Evolutionary conservation across 2,888 invertebrate genomes (phyloP).

Genomic region (Polietes domitor): DNA sequence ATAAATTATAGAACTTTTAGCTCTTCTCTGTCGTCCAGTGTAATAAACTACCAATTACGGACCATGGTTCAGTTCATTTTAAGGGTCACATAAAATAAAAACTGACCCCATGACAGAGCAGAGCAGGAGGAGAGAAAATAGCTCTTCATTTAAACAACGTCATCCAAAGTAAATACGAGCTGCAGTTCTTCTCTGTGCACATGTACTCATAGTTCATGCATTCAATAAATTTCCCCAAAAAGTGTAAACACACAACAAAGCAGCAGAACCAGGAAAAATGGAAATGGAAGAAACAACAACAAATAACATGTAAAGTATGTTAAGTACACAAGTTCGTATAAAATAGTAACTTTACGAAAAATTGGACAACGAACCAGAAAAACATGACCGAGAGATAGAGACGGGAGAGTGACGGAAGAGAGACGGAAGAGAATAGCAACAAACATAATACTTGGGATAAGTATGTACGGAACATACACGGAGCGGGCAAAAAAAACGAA

Average conservation of each 20-base stretch:
- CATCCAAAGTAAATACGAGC: conserved; percentile 30
- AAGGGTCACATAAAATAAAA: conserved; percentile 39
- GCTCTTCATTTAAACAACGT: conserved; percentile 32
- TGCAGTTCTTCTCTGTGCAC: neutral
- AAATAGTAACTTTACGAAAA: conserved; percentile 31
- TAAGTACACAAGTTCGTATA: conserved; percentile 32
- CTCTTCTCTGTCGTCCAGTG: too few relatives aligned
- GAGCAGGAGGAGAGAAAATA: conserved; percentile 38
- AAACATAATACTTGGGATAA: conserved; percentile 14
- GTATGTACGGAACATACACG: conserved; percentile 32
- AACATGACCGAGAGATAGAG: too few relatives aligned
- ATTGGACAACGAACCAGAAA: conserved; percentile 14
- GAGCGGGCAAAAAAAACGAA: too few relatives aligned
- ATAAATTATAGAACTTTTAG: too few relatives aligned
- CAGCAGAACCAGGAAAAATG: neutral
- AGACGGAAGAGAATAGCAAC: neutral
- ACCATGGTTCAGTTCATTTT: neutral
- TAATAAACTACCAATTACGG: neutral
- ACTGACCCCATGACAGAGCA: conserved; percentile 44
- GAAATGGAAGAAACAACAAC: neutral
- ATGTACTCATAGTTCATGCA: neutral
- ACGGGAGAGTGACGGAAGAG: neutral
- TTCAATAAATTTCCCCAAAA: conserved; percentile 31
- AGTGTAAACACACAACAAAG: conserved; percentile 19
- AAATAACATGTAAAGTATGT: conserved; percentile 36